phyloP scores from a whole-genome alignment of 2,113 vertebrate genomes.

The Hydrochoerus hydrochaeris region DNA sequence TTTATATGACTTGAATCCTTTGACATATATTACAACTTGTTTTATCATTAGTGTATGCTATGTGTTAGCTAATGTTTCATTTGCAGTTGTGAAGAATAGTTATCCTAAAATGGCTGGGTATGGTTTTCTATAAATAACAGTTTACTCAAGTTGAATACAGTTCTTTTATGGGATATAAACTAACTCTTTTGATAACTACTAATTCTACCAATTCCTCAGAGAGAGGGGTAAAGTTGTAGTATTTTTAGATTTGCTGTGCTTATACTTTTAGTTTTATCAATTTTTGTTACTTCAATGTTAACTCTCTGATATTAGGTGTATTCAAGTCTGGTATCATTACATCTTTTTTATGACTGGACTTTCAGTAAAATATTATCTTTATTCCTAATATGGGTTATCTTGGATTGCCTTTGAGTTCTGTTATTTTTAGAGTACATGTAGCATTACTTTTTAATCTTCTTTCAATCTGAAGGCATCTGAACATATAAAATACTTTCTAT shows the following conservation, averaged over 20 bases:
- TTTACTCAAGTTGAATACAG: background rate
- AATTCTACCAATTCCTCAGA: background rate
- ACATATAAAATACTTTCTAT: background rate
- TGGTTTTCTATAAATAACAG: background rate
- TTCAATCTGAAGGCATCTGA: background rate
- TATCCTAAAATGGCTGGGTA: background rate
- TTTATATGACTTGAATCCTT: background rate
- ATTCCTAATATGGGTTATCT: background rate
- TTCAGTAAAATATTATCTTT: background rate
- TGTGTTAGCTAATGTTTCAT: background rate
- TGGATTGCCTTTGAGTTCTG: background rate
- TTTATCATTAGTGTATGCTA: background rate
- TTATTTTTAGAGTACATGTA: background rate
- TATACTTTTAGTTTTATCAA: background rate
- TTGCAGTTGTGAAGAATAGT: background rate
- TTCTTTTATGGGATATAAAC: background rate
- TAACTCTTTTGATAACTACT: background rate
- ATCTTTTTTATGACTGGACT: background rate
- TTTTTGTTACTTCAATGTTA: background rate
- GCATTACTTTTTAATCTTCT: background rate
- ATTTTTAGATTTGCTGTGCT: conserved; percentile 10
- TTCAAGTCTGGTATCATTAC: background rate
- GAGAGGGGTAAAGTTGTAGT: background rate
- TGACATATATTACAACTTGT: background rate
- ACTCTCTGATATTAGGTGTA: background rate